A percentile compares a stretch with the other conserved stretches of the same genome.
Evolutionary conservation across 1,140 invertebrate species (phyloP).

Genomic region (Tetramorium alpestre): DNA sequence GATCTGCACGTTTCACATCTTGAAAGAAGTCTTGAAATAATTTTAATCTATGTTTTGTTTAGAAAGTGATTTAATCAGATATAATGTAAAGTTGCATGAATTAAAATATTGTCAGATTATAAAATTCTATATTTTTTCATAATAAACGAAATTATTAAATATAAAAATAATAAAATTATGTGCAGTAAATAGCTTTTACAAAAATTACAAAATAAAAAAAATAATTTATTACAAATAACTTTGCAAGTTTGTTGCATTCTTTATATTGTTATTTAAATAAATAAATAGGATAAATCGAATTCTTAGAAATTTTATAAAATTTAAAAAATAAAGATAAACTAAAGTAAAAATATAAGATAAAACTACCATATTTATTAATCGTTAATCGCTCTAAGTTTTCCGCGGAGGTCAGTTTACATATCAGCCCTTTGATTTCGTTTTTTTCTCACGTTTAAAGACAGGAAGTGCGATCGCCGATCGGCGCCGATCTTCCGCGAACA

Average conservation of each 20-base stretch:
- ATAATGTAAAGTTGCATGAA: background rate
- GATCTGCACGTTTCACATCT: background rate
- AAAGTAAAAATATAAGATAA: background rate
- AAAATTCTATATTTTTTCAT: background rate
- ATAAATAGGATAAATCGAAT: background rate
- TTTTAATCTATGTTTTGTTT: background rate
- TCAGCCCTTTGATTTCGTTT: background rate
- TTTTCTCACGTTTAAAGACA: slow-evolving; percentile 27
- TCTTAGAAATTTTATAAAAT: background rate
- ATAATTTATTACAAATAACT: too few species aligned
- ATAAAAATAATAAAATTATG: background rate
- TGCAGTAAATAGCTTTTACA: too few species aligned
- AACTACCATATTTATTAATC: too few species aligned
- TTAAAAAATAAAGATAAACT: background rate
- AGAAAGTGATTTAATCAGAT: background rate
- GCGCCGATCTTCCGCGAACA: slow-evolving; percentile 17
- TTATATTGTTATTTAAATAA: background rate
- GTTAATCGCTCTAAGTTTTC: background rate
- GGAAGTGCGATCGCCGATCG: background rate
- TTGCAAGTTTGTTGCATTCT: too few species aligned
- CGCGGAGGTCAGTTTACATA: background rate
- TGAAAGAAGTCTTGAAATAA: background rate
- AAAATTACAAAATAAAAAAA: too few species aligned
- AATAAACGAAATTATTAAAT: background rate
- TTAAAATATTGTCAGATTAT: background rate